Conservation (phyloP, 2,888 invertebrate species). For the Apoda limacodes region DNA sequence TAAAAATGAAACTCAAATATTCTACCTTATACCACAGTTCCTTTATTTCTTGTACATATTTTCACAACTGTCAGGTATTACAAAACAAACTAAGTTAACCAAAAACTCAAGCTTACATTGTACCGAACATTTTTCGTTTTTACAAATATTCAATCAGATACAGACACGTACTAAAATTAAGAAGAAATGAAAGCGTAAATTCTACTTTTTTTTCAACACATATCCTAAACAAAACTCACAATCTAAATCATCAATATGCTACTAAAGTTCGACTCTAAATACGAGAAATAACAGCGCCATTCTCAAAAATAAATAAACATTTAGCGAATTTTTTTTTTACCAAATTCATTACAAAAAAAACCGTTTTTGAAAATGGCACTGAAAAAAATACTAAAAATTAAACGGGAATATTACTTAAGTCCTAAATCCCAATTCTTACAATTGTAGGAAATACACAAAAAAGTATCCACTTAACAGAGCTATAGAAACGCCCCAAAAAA, state of each 20-base stretch:
- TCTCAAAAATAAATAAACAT: slow-evolving; percentile 28
- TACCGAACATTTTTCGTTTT: too few species aligned
- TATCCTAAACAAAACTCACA: slow-evolving; percentile 21
- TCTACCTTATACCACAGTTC: slow-evolving; percentile 52
- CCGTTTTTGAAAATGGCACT: slow-evolving; percentile 46
- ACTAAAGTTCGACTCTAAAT: slow-evolving; percentile 33
- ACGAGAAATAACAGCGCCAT: slow-evolving; percentile 34
- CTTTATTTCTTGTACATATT: slow-evolving; percentile 63
- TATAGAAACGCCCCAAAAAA: too few species aligned
- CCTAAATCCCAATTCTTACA: too few species aligned
- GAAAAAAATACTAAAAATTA: slow-evolving; percentile 33
- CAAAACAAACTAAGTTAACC: slow-evolving; percentile 49
- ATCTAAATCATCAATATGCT: slow-evolving; percentile 43
- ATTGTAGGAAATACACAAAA: slow-evolving; percentile 27
- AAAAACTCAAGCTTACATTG: too few species aligned
- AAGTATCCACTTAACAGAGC: too few species aligned
- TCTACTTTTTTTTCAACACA: slow-evolving; percentile 21
- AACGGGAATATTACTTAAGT: slow-evolving; percentile 62
- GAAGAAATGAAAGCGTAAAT: slow-evolving; percentile 18
- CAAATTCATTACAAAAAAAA: slow-evolving; percentile 19
- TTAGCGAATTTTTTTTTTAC: neutral
- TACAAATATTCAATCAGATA: too few species aligned
- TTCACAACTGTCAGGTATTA: slow-evolving; percentile 46
- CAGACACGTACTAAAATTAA: slow-evolving; percentile 9
- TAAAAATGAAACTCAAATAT: slow-evolving; percentile 49